Evolutionary conservation across 2,888 invertebrate species (phyloP).

Genomic region (Lasioglossum calceatum): DNA sequence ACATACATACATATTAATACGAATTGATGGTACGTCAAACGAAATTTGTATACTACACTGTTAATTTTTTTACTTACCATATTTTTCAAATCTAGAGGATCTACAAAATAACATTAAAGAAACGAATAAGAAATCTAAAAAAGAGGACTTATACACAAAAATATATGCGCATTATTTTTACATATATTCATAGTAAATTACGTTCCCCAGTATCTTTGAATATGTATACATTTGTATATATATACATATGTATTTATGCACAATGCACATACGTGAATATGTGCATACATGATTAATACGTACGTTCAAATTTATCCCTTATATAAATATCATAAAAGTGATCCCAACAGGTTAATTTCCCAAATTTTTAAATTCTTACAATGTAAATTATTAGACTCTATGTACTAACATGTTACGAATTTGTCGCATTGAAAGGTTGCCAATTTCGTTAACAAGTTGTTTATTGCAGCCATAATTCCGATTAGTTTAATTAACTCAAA

Average conservation of each 20-base stretch:
- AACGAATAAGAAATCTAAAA: slow-evolving; percentile 17
- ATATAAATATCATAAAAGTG: neutral
- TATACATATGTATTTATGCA: neutral
- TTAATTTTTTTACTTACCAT: slow-evolving; percentile 37
- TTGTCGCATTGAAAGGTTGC: neutral
- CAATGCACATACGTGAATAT: slow-evolving; percentile 7
- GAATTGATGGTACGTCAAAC: slow-evolving; percentile 14
- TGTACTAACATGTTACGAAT: neutral
- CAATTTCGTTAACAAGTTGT: slow-evolving; percentile 1
- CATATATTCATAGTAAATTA: slow-evolving; percentile 30
- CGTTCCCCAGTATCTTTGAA: slow-evolving; percentile 23
- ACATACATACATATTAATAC: slow-evolving; percentile 10
- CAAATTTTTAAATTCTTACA: slow-evolving; percentile 1
- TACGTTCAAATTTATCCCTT: neutral
- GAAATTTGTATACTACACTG: slow-evolving; percentile 40
- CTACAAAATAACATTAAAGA: slow-evolving; percentile 25
- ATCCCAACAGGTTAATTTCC: slow-evolving; percentile 3
- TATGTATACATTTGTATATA: neutral
- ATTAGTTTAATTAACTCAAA: neutral
- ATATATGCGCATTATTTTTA: slow-evolving; percentile 46
- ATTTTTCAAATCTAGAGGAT: slow-evolving; percentile 23
- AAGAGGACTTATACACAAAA: slow-evolving; percentile 29
- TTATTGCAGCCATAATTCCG: neutral
- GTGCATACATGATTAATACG: neutral
- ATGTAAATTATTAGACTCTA: neutral